A percentile compares a stretch with the other conserved stretches of the same genome.
phyloP scores from a whole-genome alignment of 2,888 invertebrate species.

The Chromoteleia sp. region DNA sequence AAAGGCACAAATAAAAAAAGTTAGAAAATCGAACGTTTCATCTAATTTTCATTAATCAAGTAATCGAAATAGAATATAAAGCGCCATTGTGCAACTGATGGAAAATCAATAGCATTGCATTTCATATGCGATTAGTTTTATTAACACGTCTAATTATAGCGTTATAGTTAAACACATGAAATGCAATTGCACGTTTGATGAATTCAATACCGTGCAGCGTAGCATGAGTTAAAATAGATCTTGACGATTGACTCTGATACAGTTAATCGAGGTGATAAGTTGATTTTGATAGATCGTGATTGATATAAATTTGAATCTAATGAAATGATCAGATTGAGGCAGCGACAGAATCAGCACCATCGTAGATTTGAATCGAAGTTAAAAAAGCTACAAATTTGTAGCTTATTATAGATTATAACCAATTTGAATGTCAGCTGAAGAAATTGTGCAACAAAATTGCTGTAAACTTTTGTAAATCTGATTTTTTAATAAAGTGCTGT shows the following conservation, averaged over 20 bases:
- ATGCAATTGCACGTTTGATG: constrained; percentile 21
- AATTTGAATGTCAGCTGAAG: too few species aligned
- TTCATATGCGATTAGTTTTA: constrained; percentile 30
- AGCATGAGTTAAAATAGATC: constrained; percentile 20
- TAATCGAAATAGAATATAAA: constrained; percentile 8
- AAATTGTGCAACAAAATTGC: too few species aligned
- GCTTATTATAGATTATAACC: too few species aligned
- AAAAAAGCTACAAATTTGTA: too few species aligned
- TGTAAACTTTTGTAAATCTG: too few species aligned
- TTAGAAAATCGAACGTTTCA: background rate
- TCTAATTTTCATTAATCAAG: background rate
- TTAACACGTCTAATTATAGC: constrained; percentile 39
- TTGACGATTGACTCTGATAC: constrained; percentile 13
- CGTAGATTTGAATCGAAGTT: too few species aligned
- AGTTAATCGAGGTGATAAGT: constrained; percentile 17
- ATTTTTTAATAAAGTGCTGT: too few species aligned
- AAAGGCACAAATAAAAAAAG: background rate
- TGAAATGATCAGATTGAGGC: constrained; percentile 7
- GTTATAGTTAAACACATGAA: constrained; percentile 23
- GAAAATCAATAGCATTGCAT: constrained; percentile 17
- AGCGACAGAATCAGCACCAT: too few species aligned
- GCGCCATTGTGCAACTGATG: constrained; percentile 9
- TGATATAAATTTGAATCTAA: constrained; percentile 8
- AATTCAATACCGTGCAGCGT: constrained; percentile 16
- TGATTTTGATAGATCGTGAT: constrained; percentile 17